Conservation (phyloP, 2,797 vertebrate species). For the Lemur catta region DNA sequence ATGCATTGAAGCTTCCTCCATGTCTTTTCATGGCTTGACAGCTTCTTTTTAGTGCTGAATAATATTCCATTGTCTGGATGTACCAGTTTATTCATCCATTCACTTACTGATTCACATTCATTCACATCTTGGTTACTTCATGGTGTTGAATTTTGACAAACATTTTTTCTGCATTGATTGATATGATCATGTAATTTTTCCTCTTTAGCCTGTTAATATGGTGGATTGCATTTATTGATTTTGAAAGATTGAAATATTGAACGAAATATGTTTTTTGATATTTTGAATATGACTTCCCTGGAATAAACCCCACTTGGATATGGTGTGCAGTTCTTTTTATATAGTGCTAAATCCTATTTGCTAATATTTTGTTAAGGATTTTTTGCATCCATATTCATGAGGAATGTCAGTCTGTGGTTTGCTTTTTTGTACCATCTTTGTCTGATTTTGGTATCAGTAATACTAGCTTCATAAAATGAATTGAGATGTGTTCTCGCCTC, state of each 20-base stretch:
- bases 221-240: neutral
- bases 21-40: neutral
- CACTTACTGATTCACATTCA: neutral
- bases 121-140: neutral
- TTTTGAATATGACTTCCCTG: neutral
- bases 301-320: neutral
- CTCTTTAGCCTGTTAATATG: neutral
- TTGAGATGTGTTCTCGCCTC: neutral
- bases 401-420: neutral
- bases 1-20: neutral
- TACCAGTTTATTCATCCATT: neutral
- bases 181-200: neutral
- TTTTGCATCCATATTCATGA: neutral
- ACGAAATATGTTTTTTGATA: slow-evolving; percentile 8
- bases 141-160: neutral
- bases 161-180: neutral
- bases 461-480: neutral
- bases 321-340: neutral
- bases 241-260: neutral
- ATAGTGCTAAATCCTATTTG: neutral
- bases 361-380: neutral
- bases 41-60: neutral
- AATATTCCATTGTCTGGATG: neutral
- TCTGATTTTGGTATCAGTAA: neutral
- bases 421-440: neutral